A percentile compares a stretch with the other conserved stretches of the same genome.
These are phyloP conservation scores for Campylomormyrus tamandua DNA, from an alignment of 2,113 vertebrate genomes.

Conservation along the genomic window DNA sequence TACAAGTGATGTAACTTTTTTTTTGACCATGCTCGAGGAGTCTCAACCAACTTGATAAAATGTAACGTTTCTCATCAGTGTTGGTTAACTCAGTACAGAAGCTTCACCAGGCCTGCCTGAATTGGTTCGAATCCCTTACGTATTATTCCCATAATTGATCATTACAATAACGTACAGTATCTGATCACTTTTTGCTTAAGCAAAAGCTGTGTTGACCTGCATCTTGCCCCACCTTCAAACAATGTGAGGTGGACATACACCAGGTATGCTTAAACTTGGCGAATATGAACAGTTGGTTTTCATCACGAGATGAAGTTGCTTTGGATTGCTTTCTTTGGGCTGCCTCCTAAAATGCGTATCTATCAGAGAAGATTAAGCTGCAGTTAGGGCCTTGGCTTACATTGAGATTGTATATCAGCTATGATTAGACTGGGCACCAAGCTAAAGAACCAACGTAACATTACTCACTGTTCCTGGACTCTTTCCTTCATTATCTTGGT, in stretches of 20 bases:
- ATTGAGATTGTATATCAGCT: not conserved
- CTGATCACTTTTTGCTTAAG: not conserved
- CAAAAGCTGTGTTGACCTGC: not conserved
- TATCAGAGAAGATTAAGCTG: not conserved
- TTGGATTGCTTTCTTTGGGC: not conserved
- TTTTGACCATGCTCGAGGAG: not conserved
- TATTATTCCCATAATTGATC: not conserved
- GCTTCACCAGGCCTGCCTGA: not conserved
- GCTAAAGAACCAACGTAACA: not conserved
- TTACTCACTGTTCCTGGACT: not conserved
- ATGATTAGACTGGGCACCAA: not conserved
- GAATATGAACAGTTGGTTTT: not conserved
- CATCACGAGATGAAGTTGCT: not conserved
- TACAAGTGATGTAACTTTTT: not conserved
- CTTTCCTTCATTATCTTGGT: not conserved
- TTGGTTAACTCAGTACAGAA: not conserved
- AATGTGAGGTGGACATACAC: not conserved
- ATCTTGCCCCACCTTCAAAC: not conserved
- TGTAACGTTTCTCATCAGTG: not conserved
- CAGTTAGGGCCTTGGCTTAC: not conserved
- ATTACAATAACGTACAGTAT: not conserved
- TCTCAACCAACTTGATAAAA: not conserved
- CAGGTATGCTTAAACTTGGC: not conserved
- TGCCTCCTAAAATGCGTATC: not conserved
- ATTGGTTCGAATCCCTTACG: not conserved